phyloP scores from a whole-genome alignment of 2,797 vertebrate species.

The Rhinoraja longicauda region DNA sequence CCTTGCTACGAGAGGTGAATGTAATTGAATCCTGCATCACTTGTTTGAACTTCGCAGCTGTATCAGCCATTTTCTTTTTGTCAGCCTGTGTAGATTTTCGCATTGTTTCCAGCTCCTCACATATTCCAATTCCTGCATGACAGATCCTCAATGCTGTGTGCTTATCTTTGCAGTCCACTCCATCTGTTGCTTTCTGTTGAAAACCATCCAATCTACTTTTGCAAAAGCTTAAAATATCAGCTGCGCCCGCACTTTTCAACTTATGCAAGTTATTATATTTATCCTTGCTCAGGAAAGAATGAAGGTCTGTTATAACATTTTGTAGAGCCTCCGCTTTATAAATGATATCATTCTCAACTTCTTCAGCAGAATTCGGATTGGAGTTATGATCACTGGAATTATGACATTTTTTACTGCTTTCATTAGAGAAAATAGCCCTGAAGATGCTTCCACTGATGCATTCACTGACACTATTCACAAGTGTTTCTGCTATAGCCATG shows the following conservation, averaged over 20 bases:
- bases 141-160: background rate
- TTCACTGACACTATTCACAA: background rate
- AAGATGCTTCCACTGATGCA: background rate
- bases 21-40: background rate
- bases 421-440: too few relatives aligned
- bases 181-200: background rate
- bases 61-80: background rate
- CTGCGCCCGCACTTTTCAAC: background rate
- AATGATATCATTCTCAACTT: background rate
- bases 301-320: background rate
- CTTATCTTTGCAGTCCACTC: background rate
- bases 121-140: conserved; percentile 42
- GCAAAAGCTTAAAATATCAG: background rate
- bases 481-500: background rate
- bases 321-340: background rate
- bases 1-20: background rate
- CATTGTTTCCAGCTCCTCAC: conserved; percentile 40
- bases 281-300: background rate
- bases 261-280: background rate
- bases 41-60: background rate
- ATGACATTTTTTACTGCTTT: too few relatives aligned
- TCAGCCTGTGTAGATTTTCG: background rate
- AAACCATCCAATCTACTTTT: background rate
- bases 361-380: background rate
- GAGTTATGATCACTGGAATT: too few relatives aligned